These are phyloP conservation scores for Loripinus fragilis DNA, from an alignment of 2,888 invertebrate genomes.

Conservation along the genomic window DNA sequence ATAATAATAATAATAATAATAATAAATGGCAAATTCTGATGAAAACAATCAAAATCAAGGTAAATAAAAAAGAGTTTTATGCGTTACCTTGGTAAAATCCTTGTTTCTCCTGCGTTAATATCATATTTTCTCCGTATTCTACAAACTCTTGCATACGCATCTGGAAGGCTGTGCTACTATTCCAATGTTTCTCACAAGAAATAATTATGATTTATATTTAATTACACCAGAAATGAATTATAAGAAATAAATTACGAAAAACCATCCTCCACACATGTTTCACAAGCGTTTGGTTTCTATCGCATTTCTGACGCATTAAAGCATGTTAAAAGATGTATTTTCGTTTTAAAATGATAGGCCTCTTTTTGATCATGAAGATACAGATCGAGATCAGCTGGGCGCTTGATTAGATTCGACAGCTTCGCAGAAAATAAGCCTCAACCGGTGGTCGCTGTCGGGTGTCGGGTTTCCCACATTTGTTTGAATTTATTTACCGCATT, in stretches of 20 bases:
- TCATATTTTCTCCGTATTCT: conserved; percentile 35
- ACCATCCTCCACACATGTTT: conserved; percentile 12
- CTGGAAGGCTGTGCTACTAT: not conserved
- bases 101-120: conserved; percentile 52
- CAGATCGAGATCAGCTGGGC: conserved; percentile 47
- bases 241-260: conserved; percentile 18
- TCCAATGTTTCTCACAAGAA: not conserved
- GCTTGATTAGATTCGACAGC: conserved; percentile 61
- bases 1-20: too few species aligned
- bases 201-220: conserved; percentile 15
- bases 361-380: conserved; percentile 59
- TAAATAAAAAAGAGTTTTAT: not conserved
- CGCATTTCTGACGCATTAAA: conserved; percentile 15
- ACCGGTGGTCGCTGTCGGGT: conserved; percentile 49
- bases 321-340: conserved; percentile 28
- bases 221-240: conserved; percentile 12
- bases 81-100: conserved; percentile 47
- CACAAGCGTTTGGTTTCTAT: conserved; percentile 17
- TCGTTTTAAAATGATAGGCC: conserved; percentile 51
- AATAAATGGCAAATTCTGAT: too few species aligned
- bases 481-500: conserved; percentile 17
- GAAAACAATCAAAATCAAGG: too few species aligned
- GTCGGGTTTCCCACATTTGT: conserved; percentile 36
- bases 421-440: conserved; percentile 50
- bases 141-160: conserved; percentile 5